Conservation (phyloP, 2,113 vertebrate genomes). For the Hypocryptadius cinnamomeus region DNA sequence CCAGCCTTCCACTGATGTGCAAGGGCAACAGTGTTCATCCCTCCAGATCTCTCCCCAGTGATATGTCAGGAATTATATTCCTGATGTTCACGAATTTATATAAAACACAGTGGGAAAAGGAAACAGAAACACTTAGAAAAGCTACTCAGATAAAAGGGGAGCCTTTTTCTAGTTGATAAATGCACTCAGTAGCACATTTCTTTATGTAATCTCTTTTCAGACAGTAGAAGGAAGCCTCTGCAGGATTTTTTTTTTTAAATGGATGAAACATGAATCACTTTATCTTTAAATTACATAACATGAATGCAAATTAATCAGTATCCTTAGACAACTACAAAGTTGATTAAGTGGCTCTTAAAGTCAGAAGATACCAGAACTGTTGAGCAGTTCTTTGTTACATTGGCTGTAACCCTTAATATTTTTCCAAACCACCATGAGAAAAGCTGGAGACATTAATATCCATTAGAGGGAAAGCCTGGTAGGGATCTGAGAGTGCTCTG, state of each 20-base stretch:
- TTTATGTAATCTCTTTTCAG: background rate
- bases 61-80: background rate
- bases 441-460: background rate
- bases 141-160: background rate
- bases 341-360: background rate
- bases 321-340: background rate
- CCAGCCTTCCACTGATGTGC: background rate
- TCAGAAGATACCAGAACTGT: background rate
- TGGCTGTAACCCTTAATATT: background rate
- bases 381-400: background rate
- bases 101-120: background rate
- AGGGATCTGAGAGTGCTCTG: background rate
- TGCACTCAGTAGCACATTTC: background rate
- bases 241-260: background rate
- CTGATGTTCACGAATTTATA: background rate
- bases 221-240: background rate
- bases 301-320: background rate
- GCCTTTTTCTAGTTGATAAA: background rate
- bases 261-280: background rate
- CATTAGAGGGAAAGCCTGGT: background rate
- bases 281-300: background rate
- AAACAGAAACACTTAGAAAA: background rate
- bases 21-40: background rate
- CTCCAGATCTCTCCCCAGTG: background rate
- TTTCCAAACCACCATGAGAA: background rate